These are phyloP conservation scores for Arvicanthis niloticus DNA, from an alignment of 2,113 vertebrate species.

Conservation along the genomic window DNA sequence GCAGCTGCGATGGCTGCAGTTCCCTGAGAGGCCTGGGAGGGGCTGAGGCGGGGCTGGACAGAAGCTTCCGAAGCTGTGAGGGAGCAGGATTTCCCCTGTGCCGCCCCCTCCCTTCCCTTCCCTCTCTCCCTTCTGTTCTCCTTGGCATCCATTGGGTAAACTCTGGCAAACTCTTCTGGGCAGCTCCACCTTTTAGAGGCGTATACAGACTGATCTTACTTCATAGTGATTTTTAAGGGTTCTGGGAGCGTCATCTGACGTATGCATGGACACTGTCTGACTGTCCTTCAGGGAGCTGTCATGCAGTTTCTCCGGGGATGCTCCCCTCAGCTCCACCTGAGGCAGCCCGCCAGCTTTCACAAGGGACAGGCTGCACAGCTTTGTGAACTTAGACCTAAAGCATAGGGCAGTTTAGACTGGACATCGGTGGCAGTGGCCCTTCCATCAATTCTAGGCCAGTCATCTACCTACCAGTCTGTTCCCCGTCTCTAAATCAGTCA, in stretches of 20 bases:
- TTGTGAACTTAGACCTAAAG: neutral
- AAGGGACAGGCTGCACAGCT: neutral
- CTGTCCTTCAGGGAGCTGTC: neutral
- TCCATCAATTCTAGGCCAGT: rapidly evolving
- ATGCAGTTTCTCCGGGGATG: no score
- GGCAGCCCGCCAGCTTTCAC: rapidly evolving
- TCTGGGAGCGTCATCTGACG: neutral
- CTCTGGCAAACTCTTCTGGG: neutral
- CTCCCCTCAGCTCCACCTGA: rapidly evolving
- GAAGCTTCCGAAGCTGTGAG: neutral
- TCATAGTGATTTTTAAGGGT: neutral
- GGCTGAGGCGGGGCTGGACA: neutral
- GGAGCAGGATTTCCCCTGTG: neutral
- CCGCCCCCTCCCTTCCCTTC: neutral
- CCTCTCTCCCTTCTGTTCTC: no score
- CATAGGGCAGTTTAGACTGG: neutral
- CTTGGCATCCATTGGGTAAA: neutral
- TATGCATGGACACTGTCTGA: neutral
- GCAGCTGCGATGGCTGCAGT: neutral
- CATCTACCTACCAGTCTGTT: no score
- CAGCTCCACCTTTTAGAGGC: neutral
- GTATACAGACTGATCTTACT: neutral
- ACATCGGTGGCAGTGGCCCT: neutral
- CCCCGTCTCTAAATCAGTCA: neutral
- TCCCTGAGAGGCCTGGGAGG: neutral